phyloP scores from a whole-genome alignment of 2,113 vertebrate species.

The Panthera leo region DNA sequence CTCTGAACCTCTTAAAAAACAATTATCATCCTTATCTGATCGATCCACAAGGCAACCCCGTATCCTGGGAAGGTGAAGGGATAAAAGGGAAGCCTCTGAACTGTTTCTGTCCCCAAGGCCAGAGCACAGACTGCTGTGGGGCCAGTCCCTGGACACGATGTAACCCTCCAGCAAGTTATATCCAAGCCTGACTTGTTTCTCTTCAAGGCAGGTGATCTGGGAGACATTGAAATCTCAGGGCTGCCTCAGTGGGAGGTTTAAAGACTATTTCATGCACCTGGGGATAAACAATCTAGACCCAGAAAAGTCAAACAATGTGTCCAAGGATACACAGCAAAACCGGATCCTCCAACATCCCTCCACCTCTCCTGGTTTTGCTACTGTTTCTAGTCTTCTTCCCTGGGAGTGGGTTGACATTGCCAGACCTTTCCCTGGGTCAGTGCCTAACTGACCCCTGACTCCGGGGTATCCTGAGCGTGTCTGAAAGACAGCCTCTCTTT shows the following conservation, averaged over 20 bases:
- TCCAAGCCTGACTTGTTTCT: neutral
- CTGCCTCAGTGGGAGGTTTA: neutral
- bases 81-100: neutral
- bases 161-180: neutral
- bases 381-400: neutral
- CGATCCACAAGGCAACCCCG: neutral
- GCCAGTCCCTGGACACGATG: neutral
- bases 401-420: neutral
- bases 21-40: neutral
- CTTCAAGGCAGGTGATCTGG: neutral
- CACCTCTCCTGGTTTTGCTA: neutral
- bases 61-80: neutral
- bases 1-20: neutral
- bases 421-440: neutral
- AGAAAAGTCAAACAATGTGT: neutral
- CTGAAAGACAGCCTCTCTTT: neutral
- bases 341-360: neutral
- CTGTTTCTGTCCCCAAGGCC: neutral
- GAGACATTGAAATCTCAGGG: neutral
- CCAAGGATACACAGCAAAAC: neutral
- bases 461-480: neutral
- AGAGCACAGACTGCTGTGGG: neutral
- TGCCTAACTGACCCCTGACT: neutral
- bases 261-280: neutral
- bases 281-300: neutral